Evolutionary conservation across 1,140 invertebrate genomes (phyloP), one percentile per base, ranked within the genome.

Genomic region (Alviniconcha marisindica): DNA sequence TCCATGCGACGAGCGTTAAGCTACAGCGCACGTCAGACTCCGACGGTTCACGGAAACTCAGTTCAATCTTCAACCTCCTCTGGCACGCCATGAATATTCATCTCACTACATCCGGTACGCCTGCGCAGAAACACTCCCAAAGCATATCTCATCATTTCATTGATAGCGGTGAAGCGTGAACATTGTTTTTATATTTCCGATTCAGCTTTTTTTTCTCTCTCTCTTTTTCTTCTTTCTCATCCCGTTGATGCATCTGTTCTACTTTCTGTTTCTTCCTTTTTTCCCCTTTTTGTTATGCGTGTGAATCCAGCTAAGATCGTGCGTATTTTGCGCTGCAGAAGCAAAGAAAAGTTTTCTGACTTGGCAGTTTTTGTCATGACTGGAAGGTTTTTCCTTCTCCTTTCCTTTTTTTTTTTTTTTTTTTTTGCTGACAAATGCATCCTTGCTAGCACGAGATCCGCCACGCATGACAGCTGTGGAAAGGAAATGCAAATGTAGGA

Each of bases 1-100:
- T 36, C 10, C 10, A 33, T 7, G 63, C 1, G 63, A 36, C 33
- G 33, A 18, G 28, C 14, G 24, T 69, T 5, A 31, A 33, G 24
- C 33, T 33, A 69, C 28, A 69, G 10, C 33, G 2, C 63, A 31
- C 33, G 24, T 31, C 63, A 24, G 14, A 69, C 36, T 31, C 21
- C 38, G 40, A 12, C 73, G 44, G 42, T 76, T 38, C n/a, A 76
- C 40, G 21, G 44, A n/a, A 76, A 2, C 38, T 33, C 73, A 76
- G n/a, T 51, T 14, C 40, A 44, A n/a, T 48, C 42, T 33, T 38
- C 24, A 3, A 38, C 73, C 24, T 76, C 73, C 21, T 38, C 73
- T 14, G 1, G 1, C 73, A n/a, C 33, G 14, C 21, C 73, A 76
- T 76, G 73, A 51, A 76, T 76, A 51, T 48, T 76, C 73, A 76